Conservation (phyloP, 2,113 vertebrate species). For the Callocephalon fimbriatum region DNA sequence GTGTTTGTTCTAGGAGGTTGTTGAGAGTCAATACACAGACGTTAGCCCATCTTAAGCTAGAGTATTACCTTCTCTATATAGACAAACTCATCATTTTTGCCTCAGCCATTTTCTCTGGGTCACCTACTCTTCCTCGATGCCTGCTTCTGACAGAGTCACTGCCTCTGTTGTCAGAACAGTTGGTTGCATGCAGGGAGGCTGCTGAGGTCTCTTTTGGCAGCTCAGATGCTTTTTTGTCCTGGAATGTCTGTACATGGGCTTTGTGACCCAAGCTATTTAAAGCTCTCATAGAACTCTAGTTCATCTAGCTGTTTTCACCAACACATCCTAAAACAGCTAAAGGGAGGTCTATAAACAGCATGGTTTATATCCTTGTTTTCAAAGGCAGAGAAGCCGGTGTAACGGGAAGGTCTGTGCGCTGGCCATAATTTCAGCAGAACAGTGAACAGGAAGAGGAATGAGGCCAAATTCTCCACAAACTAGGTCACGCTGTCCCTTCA, state of each 20-base stretch:
- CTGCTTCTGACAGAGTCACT: neutral
- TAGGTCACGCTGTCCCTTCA: conserved; percentile 22
- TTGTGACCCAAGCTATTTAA: neutral
- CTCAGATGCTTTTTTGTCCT: neutral
- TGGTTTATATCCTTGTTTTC: neutral
- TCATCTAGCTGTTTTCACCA: neutral
- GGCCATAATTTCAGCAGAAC: neutral
- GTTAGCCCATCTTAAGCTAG: neutral
- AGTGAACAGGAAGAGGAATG: conserved; percentile 49
- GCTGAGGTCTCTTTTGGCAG: neutral
- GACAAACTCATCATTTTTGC: neutral
- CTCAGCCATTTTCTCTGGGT: neutral
- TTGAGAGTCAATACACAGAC: neutral
- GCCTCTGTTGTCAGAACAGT: neutral
- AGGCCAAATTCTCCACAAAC: conserved; percentile 9
- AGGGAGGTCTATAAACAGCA: neutral
- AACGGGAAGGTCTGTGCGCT: neutral
- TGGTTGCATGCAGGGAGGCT: neutral
- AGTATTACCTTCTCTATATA: neutral
- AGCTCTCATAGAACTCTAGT: neutral
- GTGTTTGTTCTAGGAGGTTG: neutral
- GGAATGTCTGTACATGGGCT: neutral
- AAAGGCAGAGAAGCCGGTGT: neutral
- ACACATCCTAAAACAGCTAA: neutral
- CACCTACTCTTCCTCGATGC: neutral